Evolutionary conservation across 2,113 vertebrate genomes (phyloP).

Genomic region (Menura novaehollandiae): DNA sequence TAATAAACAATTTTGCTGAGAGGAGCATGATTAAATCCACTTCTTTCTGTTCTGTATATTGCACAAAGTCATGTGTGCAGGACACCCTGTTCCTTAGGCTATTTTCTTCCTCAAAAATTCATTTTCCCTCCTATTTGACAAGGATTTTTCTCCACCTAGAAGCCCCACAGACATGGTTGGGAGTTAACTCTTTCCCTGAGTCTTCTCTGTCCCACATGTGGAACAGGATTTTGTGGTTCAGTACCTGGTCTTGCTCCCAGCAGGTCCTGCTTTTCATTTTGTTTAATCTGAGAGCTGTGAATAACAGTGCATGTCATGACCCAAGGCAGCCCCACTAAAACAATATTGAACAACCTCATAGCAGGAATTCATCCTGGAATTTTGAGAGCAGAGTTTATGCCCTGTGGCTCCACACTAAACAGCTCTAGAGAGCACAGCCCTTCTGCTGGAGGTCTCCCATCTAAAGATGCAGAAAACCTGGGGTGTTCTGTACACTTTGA

Average conservation of each 20-base stretch:
- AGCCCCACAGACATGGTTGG: neutral
- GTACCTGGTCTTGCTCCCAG: neutral
- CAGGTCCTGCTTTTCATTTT: neutral
- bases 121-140: neutral
- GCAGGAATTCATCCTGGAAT: neutral
- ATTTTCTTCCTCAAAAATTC: neutral
- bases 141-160: neutral
- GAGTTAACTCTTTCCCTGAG: neutral
- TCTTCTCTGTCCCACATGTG: neutral
- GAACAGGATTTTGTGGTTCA: neutral
- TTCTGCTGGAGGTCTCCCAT: neutral
- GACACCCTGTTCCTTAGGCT: neutral
- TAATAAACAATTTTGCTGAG: neutral
- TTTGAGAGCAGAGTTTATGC: neutral
- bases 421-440: neutral
- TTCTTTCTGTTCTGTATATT: neutral
- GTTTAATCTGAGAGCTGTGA: neutral
- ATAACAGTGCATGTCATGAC: neutral
- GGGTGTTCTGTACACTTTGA: neutral
- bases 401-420: neutral
- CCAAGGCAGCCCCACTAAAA: neutral
- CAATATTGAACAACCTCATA: neutral
- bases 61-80: neutral
- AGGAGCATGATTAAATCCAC: neutral
- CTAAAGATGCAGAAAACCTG: neutral